Base-by-base conservation (phyloP, 2,888 invertebrate species). In the Callyntrura sp. region DNA sequence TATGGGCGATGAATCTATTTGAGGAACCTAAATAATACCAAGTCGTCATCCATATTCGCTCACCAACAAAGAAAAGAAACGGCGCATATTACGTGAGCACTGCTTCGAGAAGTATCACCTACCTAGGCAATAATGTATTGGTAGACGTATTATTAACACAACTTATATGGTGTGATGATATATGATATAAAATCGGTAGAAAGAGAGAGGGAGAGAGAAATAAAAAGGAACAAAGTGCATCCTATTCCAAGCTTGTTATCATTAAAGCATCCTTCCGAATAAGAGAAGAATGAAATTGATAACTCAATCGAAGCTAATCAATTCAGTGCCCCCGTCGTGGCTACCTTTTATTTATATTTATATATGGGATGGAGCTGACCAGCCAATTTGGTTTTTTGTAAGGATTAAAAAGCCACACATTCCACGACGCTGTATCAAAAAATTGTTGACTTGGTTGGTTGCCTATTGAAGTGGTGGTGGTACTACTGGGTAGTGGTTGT, bases 241-340 rank as follows among this genome's bases (percentile, higher is more conserved):
- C 48, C 45, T 81, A 35, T 28, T 57, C 20, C 79, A 25, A n/a
- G 17, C 28, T 57, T 81, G 65, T 65, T 62, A 43, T 25, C 62
- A 62, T 81, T 81, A 57, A 43, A 73, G 45, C 85, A 62, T 85
- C 78, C 65, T 43, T 51, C 25, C 25, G 11, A 45, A 87, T n/a
- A n/a, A n/a, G n/a, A n/a, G n/a, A 20, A 60, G 70, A 57, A 85
- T 82, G 73, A 76, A 83, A 88, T 88, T 88, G 88, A 88, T 88
- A 88, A 88, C 88, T 88, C 83, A 82, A 88, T 88, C 88, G 62
- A 88, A 88, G 79, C 76, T 88, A 83, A 88, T 88, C 82, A 88
- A 88, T 88, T 83, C 82, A 60, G 83, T 83, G 48, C 83, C 88
- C 88, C 88, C 82, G 82, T 62, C 88, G 88, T 81, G 87, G 79